These are phyloP conservation scores for Drosophila asahinai DNA, from an alignment of 1,140 invertebrate genomes.

Conservation along the genomic window DNA sequence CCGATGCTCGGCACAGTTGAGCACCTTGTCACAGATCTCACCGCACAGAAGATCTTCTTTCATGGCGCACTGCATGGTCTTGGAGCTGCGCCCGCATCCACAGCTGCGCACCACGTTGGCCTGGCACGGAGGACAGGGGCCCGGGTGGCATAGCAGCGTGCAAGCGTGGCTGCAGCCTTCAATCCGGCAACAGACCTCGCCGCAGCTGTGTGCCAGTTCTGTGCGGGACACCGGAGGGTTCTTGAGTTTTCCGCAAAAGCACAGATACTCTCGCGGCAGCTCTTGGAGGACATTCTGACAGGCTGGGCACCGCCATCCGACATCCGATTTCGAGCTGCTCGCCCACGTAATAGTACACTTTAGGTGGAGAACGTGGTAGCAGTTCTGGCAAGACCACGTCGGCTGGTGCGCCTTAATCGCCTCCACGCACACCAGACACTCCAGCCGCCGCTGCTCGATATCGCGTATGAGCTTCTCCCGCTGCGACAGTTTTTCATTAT, in stretches of 20 bases:
- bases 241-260: constrained; percentile 92
- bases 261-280: constrained; percentile 91
- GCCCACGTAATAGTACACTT: constrained; percentile 97
- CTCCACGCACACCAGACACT: constrained; percentile 97
- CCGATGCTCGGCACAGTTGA: constrained; percentile 91
- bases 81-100: constrained; percentile 90
- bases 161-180: constrained; percentile 93
- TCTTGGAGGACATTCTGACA: constrained; percentile 91
- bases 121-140: constrained; percentile 93
- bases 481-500: constrained; percentile 86
- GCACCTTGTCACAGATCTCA: constrained; percentile 88
- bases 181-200: constrained; percentile 91
- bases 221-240: constrained; percentile 91
- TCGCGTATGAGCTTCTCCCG: constrained; percentile 93
- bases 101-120: constrained; percentile 88
- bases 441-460: constrained; percentile 90
- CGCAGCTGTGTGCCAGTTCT: constrained; percentile 95
- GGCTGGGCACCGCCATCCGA: constrained; percentile 96
- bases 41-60: constrained; percentile 90
- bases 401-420: constrained; percentile 90
- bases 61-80: constrained; percentile 90
- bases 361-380: constrained; percentile 96
- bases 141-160: constrained; percentile 96
- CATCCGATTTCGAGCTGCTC: constrained; percentile 90
- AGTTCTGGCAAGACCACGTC: constrained; percentile 96